Evolutionary conservation across 1,140 invertebrate genomes (phyloP), one percentile per base, ranked within the genome.

Genomic region (Drosophila grimshawi): DNA sequence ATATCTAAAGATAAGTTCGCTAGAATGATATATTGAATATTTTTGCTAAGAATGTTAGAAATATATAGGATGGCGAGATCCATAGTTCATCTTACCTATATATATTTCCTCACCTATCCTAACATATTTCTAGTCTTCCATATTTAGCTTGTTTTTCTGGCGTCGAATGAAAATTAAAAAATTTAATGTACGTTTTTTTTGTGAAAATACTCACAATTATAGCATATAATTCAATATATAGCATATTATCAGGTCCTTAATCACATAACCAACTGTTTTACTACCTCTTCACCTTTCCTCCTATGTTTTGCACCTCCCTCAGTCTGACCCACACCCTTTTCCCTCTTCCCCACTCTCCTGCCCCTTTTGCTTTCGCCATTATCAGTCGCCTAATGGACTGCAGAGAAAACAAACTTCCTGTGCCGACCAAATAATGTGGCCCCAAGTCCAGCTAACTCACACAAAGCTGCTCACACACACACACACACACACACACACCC

Each of bases 341-440:
- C 5, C 27, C 52, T 35, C 19, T 46, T 35, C n/a, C n/a, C 57
- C 11, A 19, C 19, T 19, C 19, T 19, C 19, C 19, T 19, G 2
- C 8, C 6, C 32, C 11, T 60, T 39, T 63, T 30, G 5, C 11
- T 4, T 19, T 6, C 39, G 33, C 51, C 32, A 68, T 83, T 78
- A 76, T 72, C 73, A 60, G 48, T 55, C 57, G 68, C 69, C 37
- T 89, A 89, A 89, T 89, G 74, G 82, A 89, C 85, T 78, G 46
- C 48, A 19, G 7, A 32, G 30, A 48, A 77, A 81, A 71, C 63
- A 63, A 77, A 74, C 75, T 77, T 77, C 70, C 74, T 76, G 64
- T 64, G 74, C 37, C 43, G 51, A 57, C 37, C 41, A 48, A 57
- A 82, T 77, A 80, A 51, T 61, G 60, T 67, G 56, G 29, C 49